phyloP scores from a whole-genome alignment of 2,797 vertebrate genomes.

The Setipinna tenuifilis region DNA sequence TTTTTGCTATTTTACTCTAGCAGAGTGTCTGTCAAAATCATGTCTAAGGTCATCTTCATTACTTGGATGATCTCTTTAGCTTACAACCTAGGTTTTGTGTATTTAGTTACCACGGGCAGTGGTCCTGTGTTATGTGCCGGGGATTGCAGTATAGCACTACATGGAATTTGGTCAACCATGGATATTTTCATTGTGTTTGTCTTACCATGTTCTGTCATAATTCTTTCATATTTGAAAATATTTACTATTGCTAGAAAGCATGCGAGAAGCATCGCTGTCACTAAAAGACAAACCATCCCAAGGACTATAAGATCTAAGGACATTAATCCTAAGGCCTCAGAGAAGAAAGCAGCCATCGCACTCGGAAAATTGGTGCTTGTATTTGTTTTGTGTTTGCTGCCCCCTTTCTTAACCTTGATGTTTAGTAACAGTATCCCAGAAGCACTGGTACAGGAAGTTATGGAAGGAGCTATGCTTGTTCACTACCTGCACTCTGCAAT shows the following conservation, averaged over 20 bases:
- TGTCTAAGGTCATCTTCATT: neutral
- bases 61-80: neutral
- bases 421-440: neutral
- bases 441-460: neutral
- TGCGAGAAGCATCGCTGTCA: neutral
- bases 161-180: neutral
- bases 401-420: neutral
- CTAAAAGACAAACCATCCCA: neutral
- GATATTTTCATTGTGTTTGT: conserved; percentile 30
- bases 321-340: neutral
- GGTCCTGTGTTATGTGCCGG: neutral
- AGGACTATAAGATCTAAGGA: neutral
- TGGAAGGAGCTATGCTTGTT: neutral
- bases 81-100: neutral
- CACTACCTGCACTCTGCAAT: neutral
- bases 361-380: neutral
- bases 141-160: neutral
- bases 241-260: conserved; percentile 28
- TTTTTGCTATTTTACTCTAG: too few species aligned
- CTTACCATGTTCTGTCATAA: conserved; percentile 24
- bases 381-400: neutral
- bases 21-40: neutral
- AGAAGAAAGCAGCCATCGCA: neutral
- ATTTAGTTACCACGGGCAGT: neutral
- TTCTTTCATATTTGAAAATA: neutral